Evolutionary conservation across 92 coral and sea anemone species (phyloP).

Genomic region (Zoanthus sociatus): DNA sequence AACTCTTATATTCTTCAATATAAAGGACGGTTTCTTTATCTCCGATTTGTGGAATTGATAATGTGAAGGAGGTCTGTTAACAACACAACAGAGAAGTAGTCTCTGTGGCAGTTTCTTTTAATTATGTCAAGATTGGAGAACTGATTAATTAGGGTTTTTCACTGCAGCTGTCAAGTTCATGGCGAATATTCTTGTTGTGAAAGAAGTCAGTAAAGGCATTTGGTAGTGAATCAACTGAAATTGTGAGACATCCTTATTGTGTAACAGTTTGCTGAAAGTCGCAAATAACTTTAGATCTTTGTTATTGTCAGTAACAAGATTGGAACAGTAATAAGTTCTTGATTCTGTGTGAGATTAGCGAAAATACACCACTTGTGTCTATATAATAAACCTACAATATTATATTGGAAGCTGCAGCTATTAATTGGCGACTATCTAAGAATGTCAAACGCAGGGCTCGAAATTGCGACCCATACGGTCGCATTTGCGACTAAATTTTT

Average conservation of each 20-base stretch:
- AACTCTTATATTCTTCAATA: too few species aligned
- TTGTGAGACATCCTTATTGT: not conserved
- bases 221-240: conserved; percentile 17
- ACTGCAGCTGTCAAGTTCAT: not conserved
- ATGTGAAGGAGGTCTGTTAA: not conserved
- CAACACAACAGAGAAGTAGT: not conserved
- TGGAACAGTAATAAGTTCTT: conserved; percentile 7
- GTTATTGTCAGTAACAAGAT: conserved; percentile 12
- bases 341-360: not conserved
- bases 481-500: too few species aligned
- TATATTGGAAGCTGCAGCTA: too few species aligned
- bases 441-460: too few species aligned
- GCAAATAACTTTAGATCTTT: conserved; percentile 24
- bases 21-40: too few species aligned
- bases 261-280: conserved; percentile 7
- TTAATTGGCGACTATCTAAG: too few species aligned
- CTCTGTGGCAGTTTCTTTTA: not conserved
- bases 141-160: not conserved
- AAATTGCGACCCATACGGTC: too few species aligned
- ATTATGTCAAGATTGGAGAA: not conserved
- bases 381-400: too few species aligned
- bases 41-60: not conserved
- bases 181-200: conserved; percentile 6
- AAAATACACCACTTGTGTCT: too few species aligned
- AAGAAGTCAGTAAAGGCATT: conserved; percentile 18